Evolutionary conservation across 2,888 invertebrate species (phyloP).

Genomic region (Drosophila robusta): DNA sequence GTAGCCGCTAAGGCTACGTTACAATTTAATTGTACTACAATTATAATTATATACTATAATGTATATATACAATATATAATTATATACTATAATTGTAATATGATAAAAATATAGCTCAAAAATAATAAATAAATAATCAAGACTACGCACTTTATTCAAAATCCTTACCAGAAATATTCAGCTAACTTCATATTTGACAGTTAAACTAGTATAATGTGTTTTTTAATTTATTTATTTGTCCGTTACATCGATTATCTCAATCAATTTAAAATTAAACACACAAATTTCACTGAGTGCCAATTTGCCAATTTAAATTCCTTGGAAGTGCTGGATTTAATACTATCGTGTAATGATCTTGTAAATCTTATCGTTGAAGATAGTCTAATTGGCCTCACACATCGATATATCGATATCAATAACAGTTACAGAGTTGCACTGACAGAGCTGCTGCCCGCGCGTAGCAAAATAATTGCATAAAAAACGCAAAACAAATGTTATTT

Average conservation of each 20-base stretch:
- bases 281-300: background rate
- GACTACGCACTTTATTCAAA: too few relatives aligned
- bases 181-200: too few relatives aligned
- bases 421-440: slow-evolving; percentile 30
- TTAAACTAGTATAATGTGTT: too few relatives aligned
- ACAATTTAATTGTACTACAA: too few relatives aligned
- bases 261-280: background rate
- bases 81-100: too few relatives aligned
- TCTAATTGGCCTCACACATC: background rate
- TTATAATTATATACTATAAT: too few relatives aligned
- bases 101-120: too few relatives aligned
- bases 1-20: background rate
- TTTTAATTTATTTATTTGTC: too few relatives aligned
- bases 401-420: slow-evolving; percentile 24
- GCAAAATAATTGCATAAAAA: slow-evolving; percentile 43
- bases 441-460: slow-evolving; percentile 36
- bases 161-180: too few relatives aligned
- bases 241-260: background rate
- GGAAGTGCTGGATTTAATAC: too few relatives aligned
- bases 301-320: background rate
- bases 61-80: too few relatives aligned
- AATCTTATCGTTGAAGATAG: background rate
- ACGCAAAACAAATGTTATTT: slow-evolving; percentile 46
- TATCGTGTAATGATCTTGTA: slow-evolving; percentile 1
- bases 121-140: background rate